Percentiles rank a stretch among this genome's conserved stretches.
Conservation (phyloP, 2,797 vertebrate genomes). For the Mormyrops boulengeri region DNA sequence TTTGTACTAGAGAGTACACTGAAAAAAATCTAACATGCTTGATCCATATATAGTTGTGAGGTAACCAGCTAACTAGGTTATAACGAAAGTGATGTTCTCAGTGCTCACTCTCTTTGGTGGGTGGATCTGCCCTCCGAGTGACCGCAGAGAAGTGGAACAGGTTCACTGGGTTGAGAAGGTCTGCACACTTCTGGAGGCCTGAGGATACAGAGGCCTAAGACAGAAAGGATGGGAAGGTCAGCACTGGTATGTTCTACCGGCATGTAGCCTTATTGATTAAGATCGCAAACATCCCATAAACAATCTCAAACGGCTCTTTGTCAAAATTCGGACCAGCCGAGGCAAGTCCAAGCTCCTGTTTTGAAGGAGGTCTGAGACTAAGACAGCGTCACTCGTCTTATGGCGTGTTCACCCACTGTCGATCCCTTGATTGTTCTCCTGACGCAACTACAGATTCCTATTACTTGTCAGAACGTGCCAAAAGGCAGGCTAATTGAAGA, state of each 20-base stretch:
- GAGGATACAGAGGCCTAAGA: constrained; percentile 58
- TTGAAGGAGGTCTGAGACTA: not conserved
- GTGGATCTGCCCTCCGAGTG: constrained; percentile 61
- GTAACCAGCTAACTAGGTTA: not conserved
- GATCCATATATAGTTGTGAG: not conserved
- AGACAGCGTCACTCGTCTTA: not conserved
- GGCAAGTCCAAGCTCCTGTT: not conserved
- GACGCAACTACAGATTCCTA: not conserved
- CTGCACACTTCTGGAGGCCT: constrained; percentile 57
- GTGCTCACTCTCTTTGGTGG: constrained; percentile 65
- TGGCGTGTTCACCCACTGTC: not conserved
- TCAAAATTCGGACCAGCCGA: not conserved
- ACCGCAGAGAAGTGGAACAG: constrained; percentile 84
- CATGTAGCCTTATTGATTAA: not conserved
- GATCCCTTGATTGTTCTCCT: not conserved
- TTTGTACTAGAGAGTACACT: not conserved
- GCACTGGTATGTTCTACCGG: not conserved
- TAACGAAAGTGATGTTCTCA: not conserved
- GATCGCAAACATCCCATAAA: not conserved
- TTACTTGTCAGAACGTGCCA: not conserved
- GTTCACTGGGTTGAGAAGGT: constrained; percentile 79
- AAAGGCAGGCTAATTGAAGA: not conserved
- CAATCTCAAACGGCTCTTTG: not conserved
- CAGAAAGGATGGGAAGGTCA: not conserved
- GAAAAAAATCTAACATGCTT: not conserved